phyloP scores from a whole-genome alignment of 2,113 vertebrate species.

The Catharus minimus region DNA sequence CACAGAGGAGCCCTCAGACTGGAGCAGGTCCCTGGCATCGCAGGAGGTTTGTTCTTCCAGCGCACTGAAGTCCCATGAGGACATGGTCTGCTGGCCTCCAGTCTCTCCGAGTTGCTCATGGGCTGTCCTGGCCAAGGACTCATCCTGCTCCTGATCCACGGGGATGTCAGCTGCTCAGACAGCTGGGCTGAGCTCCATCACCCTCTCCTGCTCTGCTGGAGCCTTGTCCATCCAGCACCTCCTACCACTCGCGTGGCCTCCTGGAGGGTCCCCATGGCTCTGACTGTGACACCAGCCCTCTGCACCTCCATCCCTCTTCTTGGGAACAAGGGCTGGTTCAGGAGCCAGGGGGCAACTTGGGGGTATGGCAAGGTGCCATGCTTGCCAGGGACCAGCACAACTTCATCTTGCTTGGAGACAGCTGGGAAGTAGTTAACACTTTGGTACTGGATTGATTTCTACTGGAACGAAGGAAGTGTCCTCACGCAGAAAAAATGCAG shows the following conservation, averaged over 20 bases:
- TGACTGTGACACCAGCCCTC: fast-evolving
- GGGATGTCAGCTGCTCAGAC: background rate
- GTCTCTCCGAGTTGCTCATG: fast-evolving
- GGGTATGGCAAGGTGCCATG: fast-evolving
- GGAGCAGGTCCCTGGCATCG: background rate
- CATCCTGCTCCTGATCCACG: background rate
- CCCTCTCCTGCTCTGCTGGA: background rate
- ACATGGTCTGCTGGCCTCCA: background rate
- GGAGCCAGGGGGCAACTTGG: background rate
- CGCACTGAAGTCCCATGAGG: fast-evolving
- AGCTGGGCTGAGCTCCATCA: background rate
- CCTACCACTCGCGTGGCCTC: fast-evolving
- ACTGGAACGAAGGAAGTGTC: constrained; percentile 65
- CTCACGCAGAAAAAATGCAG: constrained; percentile 60
- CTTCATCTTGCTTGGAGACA: background rate
- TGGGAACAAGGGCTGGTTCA: fast-evolving
- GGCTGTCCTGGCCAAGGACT: background rate
- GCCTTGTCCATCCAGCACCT: background rate
- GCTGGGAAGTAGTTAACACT: constrained; percentile 48
- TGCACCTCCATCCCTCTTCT: background rate
- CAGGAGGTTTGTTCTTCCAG: background rate
- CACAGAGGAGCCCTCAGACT: fast-evolving
- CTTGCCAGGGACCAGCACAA: background rate
- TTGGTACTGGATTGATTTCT: constrained; percentile 46
- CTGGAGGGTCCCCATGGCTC: background rate